Conservation (phyloP, 1,140 invertebrate species). For the Panulirus ornatus region DNA sequence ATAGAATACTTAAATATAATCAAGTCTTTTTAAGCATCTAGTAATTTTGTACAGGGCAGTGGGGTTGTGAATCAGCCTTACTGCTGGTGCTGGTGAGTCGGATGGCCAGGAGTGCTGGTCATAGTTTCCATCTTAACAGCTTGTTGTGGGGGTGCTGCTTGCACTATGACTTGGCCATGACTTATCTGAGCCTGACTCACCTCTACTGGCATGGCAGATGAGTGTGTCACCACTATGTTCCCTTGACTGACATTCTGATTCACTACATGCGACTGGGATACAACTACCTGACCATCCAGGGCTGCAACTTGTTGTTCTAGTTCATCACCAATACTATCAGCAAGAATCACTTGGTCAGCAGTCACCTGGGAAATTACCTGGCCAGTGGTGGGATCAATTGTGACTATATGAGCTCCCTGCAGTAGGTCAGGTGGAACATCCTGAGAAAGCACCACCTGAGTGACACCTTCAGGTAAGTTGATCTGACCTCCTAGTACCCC, state of each 20-base stretch:
- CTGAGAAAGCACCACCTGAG: conserved; percentile 74
- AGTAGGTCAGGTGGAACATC: conserved; percentile 74
- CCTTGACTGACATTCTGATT: conserved; percentile 36
- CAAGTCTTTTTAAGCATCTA: conserved; percentile 24
- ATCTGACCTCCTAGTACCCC: conserved; percentile 62
- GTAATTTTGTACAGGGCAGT: conserved; percentile 56
- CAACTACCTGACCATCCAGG: conserved; percentile 49
- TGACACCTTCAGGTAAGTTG: conserved; percentile 70
- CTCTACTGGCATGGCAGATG: conserved; percentile 39
- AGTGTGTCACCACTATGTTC: conserved; percentile 37
- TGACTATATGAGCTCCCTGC: conserved; percentile 74
- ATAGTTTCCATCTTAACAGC: conserved; percentile 52
- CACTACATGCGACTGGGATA: conserved; percentile 35
- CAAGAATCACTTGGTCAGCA: conserved; percentile 73
- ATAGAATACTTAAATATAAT: conserved; percentile 54
- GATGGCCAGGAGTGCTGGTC: conserved; percentile 6
- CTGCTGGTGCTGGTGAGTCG: conserved; percentile 37
- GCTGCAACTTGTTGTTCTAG: conserved; percentile 64
- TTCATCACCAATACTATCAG: conserved; percentile 58
- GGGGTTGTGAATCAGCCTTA: conserved; percentile 21
- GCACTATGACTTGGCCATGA: conserved; percentile 56
- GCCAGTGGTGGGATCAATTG: conserved; percentile 74
- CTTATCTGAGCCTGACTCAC: conserved; percentile 6
- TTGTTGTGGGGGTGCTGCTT: conserved; percentile 29
- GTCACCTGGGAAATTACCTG: conserved; percentile 74